Percentiles rank a stretch among this genome's conserved stretches.
These are phyloP conservation scores for Hylaeus volcanicus DNA, from an alignment of 1,140 invertebrate species.

Conservation along the genomic window DNA sequence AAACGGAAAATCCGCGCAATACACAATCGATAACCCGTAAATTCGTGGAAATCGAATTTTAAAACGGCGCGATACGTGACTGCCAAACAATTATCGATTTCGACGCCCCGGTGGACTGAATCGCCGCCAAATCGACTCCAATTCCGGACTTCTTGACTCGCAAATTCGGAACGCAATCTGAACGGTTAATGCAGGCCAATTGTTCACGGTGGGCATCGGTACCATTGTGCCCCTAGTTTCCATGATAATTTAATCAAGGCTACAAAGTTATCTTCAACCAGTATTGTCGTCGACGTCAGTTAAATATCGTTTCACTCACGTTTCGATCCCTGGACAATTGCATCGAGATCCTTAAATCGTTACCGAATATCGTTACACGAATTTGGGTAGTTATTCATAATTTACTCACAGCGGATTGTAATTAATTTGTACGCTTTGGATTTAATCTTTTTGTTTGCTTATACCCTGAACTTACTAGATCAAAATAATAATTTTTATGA, in stretches of 20 bases:
- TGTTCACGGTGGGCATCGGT: background rate
- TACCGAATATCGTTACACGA: no score
- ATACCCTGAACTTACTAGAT: no score
- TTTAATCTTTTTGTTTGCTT: no score
- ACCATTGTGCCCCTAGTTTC: background rate
- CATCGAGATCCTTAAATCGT: no score
- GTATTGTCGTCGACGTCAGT: no score
- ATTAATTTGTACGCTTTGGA: no score
- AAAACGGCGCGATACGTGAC: constrained; percentile 4
- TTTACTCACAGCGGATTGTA: no score
- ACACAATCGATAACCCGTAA: constrained; percentile 1
- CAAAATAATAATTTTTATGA: no score
- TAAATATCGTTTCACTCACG: no score
- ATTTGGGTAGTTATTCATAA: no score
- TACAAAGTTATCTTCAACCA: background rate
- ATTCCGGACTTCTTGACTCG: background rate
- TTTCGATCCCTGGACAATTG: no score
- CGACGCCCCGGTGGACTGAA: background rate
- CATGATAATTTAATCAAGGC: background rate
- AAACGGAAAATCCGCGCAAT: background rate
- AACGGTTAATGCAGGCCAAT: background rate
- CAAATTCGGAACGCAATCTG: background rate
- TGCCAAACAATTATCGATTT: constrained; percentile 19
- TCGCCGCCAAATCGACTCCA: background rate
- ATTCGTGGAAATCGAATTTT: constrained; percentile 17